These are phyloP conservation scores for Myrmecobius fasciatus DNA, from an alignment of 2,113 vertebrate species.

Conservation along the genomic window DNA sequence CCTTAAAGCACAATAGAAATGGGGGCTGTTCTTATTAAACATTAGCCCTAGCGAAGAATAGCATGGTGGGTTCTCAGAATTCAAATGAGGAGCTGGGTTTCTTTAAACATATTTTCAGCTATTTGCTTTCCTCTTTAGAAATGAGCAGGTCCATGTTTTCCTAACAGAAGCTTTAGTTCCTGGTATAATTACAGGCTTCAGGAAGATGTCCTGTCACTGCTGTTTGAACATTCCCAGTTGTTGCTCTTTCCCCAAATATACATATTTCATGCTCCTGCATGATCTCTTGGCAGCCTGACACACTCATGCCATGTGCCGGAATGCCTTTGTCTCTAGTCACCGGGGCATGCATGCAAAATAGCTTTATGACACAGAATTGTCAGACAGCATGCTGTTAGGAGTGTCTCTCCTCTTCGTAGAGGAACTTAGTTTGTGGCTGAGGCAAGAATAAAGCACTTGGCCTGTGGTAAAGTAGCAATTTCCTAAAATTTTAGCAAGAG, in stretches of 20 bases:
- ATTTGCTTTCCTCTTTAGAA: background rate
- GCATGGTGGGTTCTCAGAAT: background rate
- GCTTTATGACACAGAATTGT: background rate
- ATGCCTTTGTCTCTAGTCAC: background rate
- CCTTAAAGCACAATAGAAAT: background rate
- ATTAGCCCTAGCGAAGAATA: constrained; percentile 20
- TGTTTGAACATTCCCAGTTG: constrained; percentile 23
- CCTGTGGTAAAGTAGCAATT: background rate
- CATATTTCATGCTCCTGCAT: background rate
- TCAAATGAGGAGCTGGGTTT: background rate
- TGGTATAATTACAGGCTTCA: background rate
- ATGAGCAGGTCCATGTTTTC: background rate
- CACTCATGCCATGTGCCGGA: background rate
- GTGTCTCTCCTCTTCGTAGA: background rate
- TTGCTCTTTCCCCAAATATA: constrained; percentile 6
- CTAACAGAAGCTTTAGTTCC: background rate
- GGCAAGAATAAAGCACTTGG: background rate
- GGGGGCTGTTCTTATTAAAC: constrained; percentile 6
- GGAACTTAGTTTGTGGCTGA: background rate
- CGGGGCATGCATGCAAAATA: background rate
- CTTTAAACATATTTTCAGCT: background rate
- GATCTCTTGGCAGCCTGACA: background rate
- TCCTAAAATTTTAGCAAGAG: constrained; percentile 21
- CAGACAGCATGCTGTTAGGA: background rate
- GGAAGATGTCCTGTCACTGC: background rate